Percentiles rank a stretch among this genome's conserved stretches.
Evolutionary conservation across 2,888 invertebrate genomes (phyloP).

Genomic region (Ectropis crepuscularia): DNA sequence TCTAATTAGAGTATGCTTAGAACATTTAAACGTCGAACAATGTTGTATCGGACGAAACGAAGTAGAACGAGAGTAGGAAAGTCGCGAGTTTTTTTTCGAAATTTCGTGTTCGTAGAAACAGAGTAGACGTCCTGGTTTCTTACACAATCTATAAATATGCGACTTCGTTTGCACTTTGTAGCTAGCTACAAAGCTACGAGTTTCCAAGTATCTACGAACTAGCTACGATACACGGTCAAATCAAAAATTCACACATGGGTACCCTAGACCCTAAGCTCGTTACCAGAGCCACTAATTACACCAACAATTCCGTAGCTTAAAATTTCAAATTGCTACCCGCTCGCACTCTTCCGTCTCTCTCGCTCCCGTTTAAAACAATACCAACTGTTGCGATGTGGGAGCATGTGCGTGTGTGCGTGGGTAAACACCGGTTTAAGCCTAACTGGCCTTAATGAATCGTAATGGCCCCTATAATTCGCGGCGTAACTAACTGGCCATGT

Average conservation of each 20-base stretch:
- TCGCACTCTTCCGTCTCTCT: conserved; percentile 55
- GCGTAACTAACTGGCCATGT: conserved; percentile 85
- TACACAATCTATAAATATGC: conserved; percentile 1
- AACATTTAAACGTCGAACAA: too few relatives aligned
- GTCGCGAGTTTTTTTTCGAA: too few relatives aligned
- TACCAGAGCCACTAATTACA: conserved; percentile 77
- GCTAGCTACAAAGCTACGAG: conserved; percentile 9
- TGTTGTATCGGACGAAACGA: too few relatives aligned
- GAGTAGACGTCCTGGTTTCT: too few relatives aligned
- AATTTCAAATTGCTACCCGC: conserved; percentile 71
- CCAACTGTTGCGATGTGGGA: conserved; percentile 68
- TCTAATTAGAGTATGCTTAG: too few relatives aligned
- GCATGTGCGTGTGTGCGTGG: conserved; percentile 73
- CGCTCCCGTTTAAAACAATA: conserved; percentile 65
- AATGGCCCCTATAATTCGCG: conserved; percentile 86
- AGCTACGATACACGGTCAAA: conserved; percentile 46
- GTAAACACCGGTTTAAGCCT: conserved; percentile 86
- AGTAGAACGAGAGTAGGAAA: too few relatives aligned
- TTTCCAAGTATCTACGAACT: conserved; percentile 10
- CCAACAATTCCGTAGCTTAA: conserved; percentile 74
- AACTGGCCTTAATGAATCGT: conserved; percentile 86
- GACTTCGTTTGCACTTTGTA: background rate
- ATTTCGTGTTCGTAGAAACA: too few relatives aligned
- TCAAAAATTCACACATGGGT: conserved; percentile 69
- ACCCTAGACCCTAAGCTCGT: conserved; percentile 71